These are phyloP conservation scores for Sebastes matsubarae DNA, from an alignment of 2,797 vertebrate genomes.

Conservation along the genomic window DNA sequence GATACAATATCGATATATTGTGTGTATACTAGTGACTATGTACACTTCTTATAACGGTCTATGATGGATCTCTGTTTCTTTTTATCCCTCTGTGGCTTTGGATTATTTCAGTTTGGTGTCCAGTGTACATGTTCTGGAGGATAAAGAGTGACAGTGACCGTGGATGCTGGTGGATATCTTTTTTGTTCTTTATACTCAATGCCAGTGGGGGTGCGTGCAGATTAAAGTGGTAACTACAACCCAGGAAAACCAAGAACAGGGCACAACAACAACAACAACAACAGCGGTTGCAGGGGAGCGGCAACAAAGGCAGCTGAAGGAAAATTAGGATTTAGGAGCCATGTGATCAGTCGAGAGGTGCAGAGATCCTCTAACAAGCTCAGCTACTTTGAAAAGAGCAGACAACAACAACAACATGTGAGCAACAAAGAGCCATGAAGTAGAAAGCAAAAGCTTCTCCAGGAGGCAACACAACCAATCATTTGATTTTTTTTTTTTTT, in stretches of 20 bases:
- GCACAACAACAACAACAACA: background rate
- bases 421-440: conserved; percentile 1
- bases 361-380: conserved; percentile 19
- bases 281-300: background rate
- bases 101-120: background rate
- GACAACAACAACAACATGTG: background rate
- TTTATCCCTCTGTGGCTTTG: background rate
- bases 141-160: background rate
- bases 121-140: background rate
- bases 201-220: background rate
- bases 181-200: background rate
- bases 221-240: conserved; percentile 17
- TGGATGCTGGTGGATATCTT: background rate
- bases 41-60: no score
- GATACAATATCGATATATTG: no score
- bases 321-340: conserved; percentile 1
- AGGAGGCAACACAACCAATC: background rate
- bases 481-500: background rate
- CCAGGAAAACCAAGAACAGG: background rate
- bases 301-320: background rate
- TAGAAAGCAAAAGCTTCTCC: background rate
- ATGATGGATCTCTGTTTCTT: background rate
- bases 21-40: no score
- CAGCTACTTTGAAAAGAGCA: conserved; percentile 9
- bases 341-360: conserved; percentile 1